Conservation (phyloP, 2,797 vertebrate genomes). For the Eospalax fontanierii region DNA sequence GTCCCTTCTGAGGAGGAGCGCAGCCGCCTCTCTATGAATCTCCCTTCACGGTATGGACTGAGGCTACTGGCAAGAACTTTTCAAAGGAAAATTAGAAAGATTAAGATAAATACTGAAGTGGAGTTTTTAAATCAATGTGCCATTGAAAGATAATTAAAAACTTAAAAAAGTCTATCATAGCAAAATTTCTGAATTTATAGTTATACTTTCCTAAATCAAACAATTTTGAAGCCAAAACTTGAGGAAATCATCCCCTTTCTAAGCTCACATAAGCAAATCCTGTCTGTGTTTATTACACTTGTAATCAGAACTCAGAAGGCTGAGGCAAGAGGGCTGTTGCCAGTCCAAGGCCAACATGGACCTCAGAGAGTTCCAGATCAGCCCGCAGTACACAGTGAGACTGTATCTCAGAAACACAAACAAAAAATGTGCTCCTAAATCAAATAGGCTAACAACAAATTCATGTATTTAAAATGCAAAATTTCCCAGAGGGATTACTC, state of each 20-base stretch:
- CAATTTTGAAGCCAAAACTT: neutral
- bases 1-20: constrained; percentile 98
- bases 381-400: neutral
- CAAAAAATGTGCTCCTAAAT: neutral
- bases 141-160: constrained; percentile 5
- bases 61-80: constrained; percentile 94
- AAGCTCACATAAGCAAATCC: neutral
- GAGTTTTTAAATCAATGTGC: neutral
- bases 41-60: constrained; percentile 96
- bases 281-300: neutral
- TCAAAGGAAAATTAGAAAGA: constrained; percentile 64
- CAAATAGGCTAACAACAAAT: neutral
- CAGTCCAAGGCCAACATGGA: neutral
- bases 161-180: neutral
- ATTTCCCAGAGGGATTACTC: neutral
- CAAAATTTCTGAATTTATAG: neutral
- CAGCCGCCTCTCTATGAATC: constrained; percentile 94
- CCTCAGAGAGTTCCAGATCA: neutral
- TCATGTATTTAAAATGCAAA: constrained; percentile 1
- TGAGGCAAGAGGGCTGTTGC: neutral
- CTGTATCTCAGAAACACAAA: neutral
- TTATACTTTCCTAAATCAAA: too few relatives aligned
- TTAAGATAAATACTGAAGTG: neutral
- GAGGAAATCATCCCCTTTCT: neutral
- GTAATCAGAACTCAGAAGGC: neutral